These are phyloP conservation scores for Aphidius gifuensis DNA, from an alignment of 1,140 invertebrate genomes.

Conservation along the genomic window DNA sequence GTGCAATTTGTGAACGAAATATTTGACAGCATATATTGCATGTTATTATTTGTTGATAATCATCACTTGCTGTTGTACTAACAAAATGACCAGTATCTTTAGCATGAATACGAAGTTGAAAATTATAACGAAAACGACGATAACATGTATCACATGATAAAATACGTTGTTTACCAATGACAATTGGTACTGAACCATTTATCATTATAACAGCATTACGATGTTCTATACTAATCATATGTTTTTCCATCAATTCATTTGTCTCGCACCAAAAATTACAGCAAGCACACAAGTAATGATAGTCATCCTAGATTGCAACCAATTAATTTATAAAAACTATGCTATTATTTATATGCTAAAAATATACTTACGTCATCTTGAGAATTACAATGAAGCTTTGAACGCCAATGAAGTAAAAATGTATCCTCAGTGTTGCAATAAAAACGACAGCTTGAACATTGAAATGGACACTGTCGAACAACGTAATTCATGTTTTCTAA, in stretches of 20 bases:
- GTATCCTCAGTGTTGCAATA: conserved; percentile 75
- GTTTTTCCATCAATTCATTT: conserved; percentile 65
- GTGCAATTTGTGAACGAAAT: conserved; percentile 60
- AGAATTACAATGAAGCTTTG: conserved; percentile 58
- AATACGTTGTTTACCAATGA: conserved; percentile 67
- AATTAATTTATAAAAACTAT: too few species aligned
- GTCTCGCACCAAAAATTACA: conserved; percentile 71
- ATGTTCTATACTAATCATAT: conserved; percentile 67
- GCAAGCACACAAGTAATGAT: conserved; percentile 70
- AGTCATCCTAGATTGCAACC: conserved; percentile 37
- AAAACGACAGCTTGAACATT: conserved; percentile 78
- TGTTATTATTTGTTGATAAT: conserved; percentile 62
- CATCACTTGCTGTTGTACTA: conserved; percentile 58
- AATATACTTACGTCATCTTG: conserved; percentile 23
- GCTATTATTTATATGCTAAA: too few species aligned
- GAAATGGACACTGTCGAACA: conserved; percentile 76
- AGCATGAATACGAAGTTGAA: conserved; percentile 66
- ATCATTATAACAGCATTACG: conserved; percentile 69
- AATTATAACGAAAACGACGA: conserved; percentile 66
- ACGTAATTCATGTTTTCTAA: conserved; percentile 74
- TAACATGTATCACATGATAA: conserved; percentile 63
- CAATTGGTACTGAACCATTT: conserved; percentile 75
- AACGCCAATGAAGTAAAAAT: conserved; percentile 74
- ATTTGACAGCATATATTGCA: conserved; percentile 61
- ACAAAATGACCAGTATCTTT: conserved; percentile 55